Evolutionary conservation across 2,113 vertebrate genomes (phyloP), one percentile per base, ranked within the genome.

Genomic region (Glareola pratincola): DNA sequence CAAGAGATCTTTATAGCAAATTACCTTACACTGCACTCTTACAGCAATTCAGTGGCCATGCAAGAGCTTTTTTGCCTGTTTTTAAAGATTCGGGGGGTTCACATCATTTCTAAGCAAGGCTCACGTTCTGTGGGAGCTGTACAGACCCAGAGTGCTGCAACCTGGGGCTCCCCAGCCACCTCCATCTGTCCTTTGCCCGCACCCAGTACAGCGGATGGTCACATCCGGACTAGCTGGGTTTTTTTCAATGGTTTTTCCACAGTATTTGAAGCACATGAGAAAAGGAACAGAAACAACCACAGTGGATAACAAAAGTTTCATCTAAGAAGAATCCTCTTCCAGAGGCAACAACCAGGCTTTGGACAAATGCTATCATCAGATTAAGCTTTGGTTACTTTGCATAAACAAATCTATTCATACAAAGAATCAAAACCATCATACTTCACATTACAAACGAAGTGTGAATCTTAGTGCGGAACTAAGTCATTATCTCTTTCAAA

Each of bases 101-200:
- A 66, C 6, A 56, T 24, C 8, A 0, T 41, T 71, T 43, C 27
- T 21, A 50, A 53, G 32, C 34, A 43, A 74, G 39, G 68, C 18
- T 73, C 6, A 2, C 26, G 18, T 36, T 73, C 64, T 86, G 45
- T 4, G 6, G 9, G 59, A 94, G 68, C 64, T 67, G 32, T 23
- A 36, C 0, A 67, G 56, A 47, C 45, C 7, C 45, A 41, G n/a
- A 37, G 21, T 16, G 32, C 32, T 57, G 37, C 1, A 0, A 4
- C 18, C 36, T 30, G 39, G 56, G 80, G 19, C 43, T 78, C 32
- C 45, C 51, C 73, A 56, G 43, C 14, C 59, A 69, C 21, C 34
- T 78, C 73, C 45, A 14, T 14, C 76, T 41, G 24, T 17, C 56
- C 57, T 71, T 21, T 39, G 78, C 32, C 18, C 27, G 2, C 14